These are phyloP conservation scores for Malthinus seriepunctatus DNA, from an alignment of 2,888 invertebrate genomes.

Conservation along the genomic window DNA sequence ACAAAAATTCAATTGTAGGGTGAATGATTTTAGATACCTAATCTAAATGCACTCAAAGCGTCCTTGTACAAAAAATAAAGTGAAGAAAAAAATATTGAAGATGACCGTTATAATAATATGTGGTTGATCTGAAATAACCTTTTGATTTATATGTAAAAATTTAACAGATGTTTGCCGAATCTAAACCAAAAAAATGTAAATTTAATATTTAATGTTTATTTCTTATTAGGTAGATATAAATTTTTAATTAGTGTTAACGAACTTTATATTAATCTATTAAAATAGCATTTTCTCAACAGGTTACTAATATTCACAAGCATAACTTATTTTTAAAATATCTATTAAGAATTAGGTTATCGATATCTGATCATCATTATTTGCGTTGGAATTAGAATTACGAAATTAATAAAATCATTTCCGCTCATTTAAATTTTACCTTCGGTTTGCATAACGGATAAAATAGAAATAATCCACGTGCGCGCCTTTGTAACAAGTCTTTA, in stretches of 20 bases:
- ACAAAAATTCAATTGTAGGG: too few relatives aligned
- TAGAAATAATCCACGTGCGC: too few relatives aligned
- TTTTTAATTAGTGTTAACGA: slow-evolving; percentile 6
- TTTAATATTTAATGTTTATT: neutral
- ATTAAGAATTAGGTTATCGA: too few relatives aligned
- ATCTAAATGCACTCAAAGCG: too few relatives aligned
- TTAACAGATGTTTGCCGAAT: slow-evolving; percentile 1
- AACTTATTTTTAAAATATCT: too few relatives aligned
- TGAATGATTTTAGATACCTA: too few relatives aligned
- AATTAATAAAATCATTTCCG: too few relatives aligned
- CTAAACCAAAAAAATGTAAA: slow-evolving; percentile 3
- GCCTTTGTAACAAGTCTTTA: too few relatives aligned
- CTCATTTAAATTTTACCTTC: too few relatives aligned
- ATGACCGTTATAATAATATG: neutral
- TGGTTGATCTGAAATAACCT: slow-evolving; percentile 5
- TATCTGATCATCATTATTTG: too few relatives aligned
- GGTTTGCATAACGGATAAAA: too few relatives aligned
- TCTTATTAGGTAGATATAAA: slow-evolving; percentile 6
- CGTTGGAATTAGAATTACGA: too few relatives aligned
- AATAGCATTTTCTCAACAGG: neutral
- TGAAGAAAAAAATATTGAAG: neutral
- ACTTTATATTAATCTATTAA: neutral
- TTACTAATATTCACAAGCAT: neutral
- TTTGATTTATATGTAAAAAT: slow-evolving; percentile 6
- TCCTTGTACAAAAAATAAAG: slow-evolving; percentile 1